A percentile compares a stretch with the other conserved stretches of the same genome.
Evolutionary conservation across 2,888 invertebrate species (phyloP).

Genomic region (Bursaphelenchus okinawaensis): DNA sequence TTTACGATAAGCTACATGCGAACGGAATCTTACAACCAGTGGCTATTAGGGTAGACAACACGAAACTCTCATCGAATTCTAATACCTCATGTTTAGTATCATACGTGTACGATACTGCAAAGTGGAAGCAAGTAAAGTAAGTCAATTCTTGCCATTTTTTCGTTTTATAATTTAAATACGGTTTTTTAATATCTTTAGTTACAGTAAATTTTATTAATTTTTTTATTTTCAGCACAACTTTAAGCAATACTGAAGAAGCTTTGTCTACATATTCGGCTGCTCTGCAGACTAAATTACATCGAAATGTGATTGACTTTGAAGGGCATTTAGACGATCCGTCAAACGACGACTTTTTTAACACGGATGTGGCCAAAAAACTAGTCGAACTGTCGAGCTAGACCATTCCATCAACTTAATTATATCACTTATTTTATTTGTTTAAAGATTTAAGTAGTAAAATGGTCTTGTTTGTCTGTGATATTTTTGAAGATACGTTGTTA

Average conservation of each 20-base stretch:
- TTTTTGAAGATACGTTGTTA: too few relatives aligned
- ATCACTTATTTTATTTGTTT: background rate
- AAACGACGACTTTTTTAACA: conserved; percentile 78
- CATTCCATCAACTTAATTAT: background rate
- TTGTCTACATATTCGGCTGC: conserved; percentile 67
- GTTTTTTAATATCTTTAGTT: too few relatives aligned
- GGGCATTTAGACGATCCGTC: conserved; percentile 86
- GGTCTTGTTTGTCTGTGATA: too few relatives aligned
- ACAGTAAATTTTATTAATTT: too few relatives aligned
- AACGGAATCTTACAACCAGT: background rate
- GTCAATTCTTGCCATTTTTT: conserved; percentile 2
- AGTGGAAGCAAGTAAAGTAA: conserved; percentile 23
- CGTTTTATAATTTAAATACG: background rate
- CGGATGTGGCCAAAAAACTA: conserved; percentile 66
- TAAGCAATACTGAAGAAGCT: conserved; percentile 58
- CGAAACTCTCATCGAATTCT: conserved; percentile 22
- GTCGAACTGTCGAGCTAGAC: conserved; percentile 50
- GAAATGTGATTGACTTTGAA: conserved; percentile 85
- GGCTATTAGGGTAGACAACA: conserved; percentile 20
- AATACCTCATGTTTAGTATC: conserved; percentile 20
- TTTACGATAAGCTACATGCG: conserved; percentile 2
- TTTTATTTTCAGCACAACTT: conserved; percentile 59
- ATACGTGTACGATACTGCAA: conserved; percentile 22
- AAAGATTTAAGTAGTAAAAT: background rate
- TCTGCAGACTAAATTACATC: conserved; percentile 70